Conservation (phyloP, 2,113 vertebrate genomes). For the Pomatorhinus ruficollis region DNA sequence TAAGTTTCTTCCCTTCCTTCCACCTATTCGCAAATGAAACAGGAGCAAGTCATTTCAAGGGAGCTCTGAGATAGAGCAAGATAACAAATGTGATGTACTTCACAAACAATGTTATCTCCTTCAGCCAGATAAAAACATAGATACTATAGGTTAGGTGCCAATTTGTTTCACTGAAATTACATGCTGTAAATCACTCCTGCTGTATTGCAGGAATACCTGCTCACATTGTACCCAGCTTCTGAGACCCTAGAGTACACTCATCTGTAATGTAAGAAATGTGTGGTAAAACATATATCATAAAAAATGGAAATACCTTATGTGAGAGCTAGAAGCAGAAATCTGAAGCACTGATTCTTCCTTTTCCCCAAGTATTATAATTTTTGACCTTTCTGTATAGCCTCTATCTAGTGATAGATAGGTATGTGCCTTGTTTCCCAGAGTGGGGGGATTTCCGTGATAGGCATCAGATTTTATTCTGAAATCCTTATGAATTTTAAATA, state of each 20-base stretch:
- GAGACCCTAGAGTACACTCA: neutral
- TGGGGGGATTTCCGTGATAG: neutral
- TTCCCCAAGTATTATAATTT: neutral
- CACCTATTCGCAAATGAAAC: neutral
- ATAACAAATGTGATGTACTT: conserved; percentile 31
- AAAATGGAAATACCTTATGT: neutral
- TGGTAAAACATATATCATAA: neutral
- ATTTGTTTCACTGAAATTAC: conserved; percentile 36
- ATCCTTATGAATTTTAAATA: neutral
- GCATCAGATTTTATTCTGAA: neutral
- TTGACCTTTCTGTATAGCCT: neutral
- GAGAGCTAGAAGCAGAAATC: neutral
- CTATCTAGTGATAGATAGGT: neutral
- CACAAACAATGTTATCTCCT: conserved; percentile 23
- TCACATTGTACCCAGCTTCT: neutral
- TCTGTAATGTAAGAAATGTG: neutral
- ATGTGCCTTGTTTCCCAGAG: neutral
- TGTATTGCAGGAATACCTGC: neutral
- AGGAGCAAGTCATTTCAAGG: neutral
- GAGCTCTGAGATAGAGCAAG: neutral
- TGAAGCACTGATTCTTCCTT: neutral
- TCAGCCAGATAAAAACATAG: conserved; percentile 22
- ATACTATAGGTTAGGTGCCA: conserved; percentile 24
- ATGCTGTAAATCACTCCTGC: conserved; percentile 10
- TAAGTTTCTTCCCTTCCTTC: neutral